These are phyloP conservation scores for Percopsis omiscomaycus DNA, from an alignment of 2,797 vertebrate genomes.

Conservation along the genomic window DNA sequence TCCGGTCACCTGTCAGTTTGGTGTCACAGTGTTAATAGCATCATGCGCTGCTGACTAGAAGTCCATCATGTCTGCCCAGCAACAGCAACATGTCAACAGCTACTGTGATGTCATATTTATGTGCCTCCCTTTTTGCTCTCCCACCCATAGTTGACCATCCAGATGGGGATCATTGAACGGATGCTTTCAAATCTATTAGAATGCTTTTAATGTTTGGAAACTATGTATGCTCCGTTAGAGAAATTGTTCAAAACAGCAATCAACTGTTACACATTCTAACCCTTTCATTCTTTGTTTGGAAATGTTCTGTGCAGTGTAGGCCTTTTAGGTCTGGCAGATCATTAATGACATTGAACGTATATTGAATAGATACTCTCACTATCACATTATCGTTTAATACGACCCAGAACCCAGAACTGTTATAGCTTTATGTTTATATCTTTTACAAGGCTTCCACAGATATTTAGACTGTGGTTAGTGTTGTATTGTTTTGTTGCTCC, in stretches of 20 bases:
- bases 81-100: conserved; percentile 17
- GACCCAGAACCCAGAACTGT: not conserved
- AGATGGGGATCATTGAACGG: not conserved
- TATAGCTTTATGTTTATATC: not conserved
- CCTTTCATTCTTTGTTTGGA: too few species aligned
- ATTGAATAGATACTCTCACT: not conserved
- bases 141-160: not conserved
- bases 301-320: too few species aligned
- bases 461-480: conserved; percentile 30
- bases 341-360: not conserved
- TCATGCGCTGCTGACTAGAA: conserved; percentile 6
- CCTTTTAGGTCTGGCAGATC: not conserved
- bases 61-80: conserved; percentile 18
- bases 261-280: not conserved
- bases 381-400: not conserved
- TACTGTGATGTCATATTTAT: conserved; percentile 10
- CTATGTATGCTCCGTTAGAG: not conserved
- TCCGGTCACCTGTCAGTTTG: conserved; percentile 16
- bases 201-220: not conserved
- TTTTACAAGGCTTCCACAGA: conserved; percentile 3
- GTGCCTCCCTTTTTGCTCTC: not conserved
- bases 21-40: conserved; percentile 27
- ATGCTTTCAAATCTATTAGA: conserved; percentile 4
- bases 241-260: not conserved
- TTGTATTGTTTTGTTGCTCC: conserved; percentile 37